Conservation (phyloP, 2,113 vertebrate species). For the Emydura subglobosa region DNA sequence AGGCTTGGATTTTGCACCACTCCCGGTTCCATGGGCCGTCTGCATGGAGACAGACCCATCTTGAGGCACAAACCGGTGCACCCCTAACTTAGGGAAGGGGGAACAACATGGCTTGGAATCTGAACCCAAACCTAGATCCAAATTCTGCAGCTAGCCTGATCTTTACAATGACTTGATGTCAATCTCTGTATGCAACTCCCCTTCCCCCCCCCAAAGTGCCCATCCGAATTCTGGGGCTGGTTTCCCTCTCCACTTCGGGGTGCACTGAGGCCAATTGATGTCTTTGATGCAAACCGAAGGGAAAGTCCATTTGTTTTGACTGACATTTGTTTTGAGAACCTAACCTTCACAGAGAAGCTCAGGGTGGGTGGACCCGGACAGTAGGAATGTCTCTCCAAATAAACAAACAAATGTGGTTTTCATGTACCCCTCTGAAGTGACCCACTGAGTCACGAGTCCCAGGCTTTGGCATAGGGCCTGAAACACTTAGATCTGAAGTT, state of each 20-base stretch:
- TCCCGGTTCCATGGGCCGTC: not conserved
- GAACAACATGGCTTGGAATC: not conserved
- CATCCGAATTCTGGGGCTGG: not conserved
- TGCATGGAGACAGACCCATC: not conserved
- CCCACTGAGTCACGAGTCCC: not conserved
- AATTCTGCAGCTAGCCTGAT: not conserved
- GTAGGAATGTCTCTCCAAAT: not conserved
- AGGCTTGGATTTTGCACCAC: not conserved
- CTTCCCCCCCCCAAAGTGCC: not conserved
- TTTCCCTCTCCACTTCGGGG: not conserved
- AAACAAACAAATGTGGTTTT: fast-evolving
- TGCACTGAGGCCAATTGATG: not conserved
- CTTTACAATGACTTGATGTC: not conserved
- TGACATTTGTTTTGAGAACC: not conserved
- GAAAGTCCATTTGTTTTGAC: not conserved
- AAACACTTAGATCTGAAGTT: not conserved
- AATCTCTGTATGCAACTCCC: not conserved
- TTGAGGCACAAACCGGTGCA: fast-evolving
- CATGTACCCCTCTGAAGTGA: not conserved
- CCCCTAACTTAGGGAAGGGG: fast-evolving
- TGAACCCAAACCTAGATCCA: not conserved
- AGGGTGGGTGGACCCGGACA: not conserved
- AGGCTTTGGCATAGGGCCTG: not conserved
- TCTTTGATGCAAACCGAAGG: not conserved
- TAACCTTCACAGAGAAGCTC: not conserved